Conservation (phyloP, 2,888 invertebrate genomes). For the Nomada flava region DNA sequence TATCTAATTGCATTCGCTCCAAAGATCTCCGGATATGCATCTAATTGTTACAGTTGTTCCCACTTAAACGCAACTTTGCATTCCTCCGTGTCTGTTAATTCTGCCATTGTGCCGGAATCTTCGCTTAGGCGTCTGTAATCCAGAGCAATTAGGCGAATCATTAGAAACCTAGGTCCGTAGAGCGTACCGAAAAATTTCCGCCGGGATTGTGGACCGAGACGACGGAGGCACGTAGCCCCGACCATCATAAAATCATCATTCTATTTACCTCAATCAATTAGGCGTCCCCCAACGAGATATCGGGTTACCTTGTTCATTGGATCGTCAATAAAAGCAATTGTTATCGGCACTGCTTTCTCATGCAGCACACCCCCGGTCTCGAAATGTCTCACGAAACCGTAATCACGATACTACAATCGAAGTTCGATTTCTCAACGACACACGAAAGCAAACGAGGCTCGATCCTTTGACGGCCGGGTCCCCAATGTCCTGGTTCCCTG, state of each 20-base stretch:
- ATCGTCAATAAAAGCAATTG: constrained; percentile 60
- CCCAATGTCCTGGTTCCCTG: not conserved
- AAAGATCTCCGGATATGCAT: constrained; percentile 66
- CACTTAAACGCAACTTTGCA: constrained; percentile 44
- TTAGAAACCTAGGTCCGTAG: not conserved
- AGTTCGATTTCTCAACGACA: not conserved
- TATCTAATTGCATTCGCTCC: constrained; percentile 73
- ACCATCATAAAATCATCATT: constrained; percentile 66
- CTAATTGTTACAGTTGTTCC: constrained; percentile 57
- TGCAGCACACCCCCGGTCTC: not conserved
- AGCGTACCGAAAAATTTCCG: constrained; percentile 1
- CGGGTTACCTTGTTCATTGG: constrained; percentile 69
- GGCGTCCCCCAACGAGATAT: constrained; percentile 68
- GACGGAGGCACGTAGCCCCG: constrained; percentile 9
- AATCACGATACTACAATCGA: not conserved
- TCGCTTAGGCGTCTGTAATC: constrained; percentile 33
- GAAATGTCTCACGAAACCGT: not conserved
- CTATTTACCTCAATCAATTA: constrained; percentile 72
- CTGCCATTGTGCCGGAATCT: constrained; percentile 35
- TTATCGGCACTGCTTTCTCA: constrained; percentile 50
- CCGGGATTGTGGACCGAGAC: not conserved
- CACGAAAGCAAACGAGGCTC: no score
- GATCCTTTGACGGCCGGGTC: not conserved
- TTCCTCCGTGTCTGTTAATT: constrained; percentile 39
- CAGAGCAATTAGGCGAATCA: constrained; percentile 39